Base-by-base conservation (phyloP, 2,797 vertebrate genomes). In the Galagoides demidoff region DNA sequence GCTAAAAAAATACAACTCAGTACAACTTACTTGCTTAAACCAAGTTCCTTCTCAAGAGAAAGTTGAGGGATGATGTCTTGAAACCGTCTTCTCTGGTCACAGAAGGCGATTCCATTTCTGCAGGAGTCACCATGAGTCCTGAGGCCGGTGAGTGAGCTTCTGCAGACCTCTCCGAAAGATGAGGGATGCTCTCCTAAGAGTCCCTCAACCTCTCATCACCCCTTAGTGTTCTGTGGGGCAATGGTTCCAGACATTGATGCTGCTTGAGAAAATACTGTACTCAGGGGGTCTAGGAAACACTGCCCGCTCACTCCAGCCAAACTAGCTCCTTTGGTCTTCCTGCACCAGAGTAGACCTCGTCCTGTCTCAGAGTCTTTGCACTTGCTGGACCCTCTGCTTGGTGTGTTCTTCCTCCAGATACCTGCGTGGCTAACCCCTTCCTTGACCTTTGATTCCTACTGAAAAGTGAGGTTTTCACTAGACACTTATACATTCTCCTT, bases 11-110 rank as follows among this genome's bases (percentile, higher is more conserved):
- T 43, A 43, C 64, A 77, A 74, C 71, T 84, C 88, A 59, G 87
- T 87, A 71, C 79, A 79, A 66, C 86, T 84, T 93, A 63, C 87
- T 81, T 90, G 76, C 83, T 95, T 89, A 74, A 92, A 84, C 68
- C 68, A 88, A 70, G 81, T 63, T 86, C 31, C 82, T 96, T 82
- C 86, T 89, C 66, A 73, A 87, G 77, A 92, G 52, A 64, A 39
- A 87, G 22, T 25, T 2, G 29, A 88, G 31, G 82, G 37, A 83
- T 45, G 64, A 52, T 31, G 39, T 64, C 34, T 88, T 25, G 43
- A 70, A 78, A 27, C 5, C 3, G 27, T 57, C 39, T 20, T 25
- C 61, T 86, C 45, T 31, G 82, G 39, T 49, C 39, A 27, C 22
- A 29, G 63, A 55, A 85, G 79, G 49, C 37, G 57, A 49, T 4